phyloP scores from a whole-genome alignment of 2,113 vertebrate species.

The Probosciger aterrimus region DNA sequence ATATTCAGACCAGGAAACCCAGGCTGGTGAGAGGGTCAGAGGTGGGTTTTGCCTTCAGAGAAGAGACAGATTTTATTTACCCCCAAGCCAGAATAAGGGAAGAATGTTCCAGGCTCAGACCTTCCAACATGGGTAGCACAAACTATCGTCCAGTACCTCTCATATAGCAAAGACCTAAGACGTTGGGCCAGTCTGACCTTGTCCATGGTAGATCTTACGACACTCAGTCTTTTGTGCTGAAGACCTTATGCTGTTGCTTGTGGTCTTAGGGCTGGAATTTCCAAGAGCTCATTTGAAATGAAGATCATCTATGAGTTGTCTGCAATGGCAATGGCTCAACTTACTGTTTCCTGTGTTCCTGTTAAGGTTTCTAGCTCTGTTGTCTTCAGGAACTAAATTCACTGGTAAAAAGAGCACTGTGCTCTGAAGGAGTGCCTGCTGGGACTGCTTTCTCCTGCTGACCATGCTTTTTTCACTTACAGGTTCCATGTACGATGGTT shows the following conservation, averaged over 20 bases:
- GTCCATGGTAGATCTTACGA: background rate
- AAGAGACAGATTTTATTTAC: background rate
- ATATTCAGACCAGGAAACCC: background rate
- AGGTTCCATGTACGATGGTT: slow-evolving; percentile 76
- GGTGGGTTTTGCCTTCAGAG: background rate
- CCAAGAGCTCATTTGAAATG: background rate
- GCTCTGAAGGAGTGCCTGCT: background rate
- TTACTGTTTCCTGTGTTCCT: background rate
- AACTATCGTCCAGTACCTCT: background rate
- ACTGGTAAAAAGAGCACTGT: background rate
- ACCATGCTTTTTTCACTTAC: slow-evolving; percentile 8
- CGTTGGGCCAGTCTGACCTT: fast-evolving
- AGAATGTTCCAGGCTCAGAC: background rate
- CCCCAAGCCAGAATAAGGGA: background rate
- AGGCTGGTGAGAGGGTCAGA: background rate
- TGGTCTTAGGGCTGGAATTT: background rate
- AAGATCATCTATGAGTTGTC: background rate
- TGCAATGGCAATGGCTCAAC: background rate
- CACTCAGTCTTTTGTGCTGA: background rate
- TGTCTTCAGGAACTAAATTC: background rate
- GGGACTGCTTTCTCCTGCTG: background rate
- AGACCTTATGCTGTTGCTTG: background rate
- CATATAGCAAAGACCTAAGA: background rate
- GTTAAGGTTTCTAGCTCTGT: background rate
- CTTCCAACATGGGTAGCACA: background rate